Conservation (phyloP, 2,797 vertebrate species). For the Alcedo quadribrachys region DNA sequence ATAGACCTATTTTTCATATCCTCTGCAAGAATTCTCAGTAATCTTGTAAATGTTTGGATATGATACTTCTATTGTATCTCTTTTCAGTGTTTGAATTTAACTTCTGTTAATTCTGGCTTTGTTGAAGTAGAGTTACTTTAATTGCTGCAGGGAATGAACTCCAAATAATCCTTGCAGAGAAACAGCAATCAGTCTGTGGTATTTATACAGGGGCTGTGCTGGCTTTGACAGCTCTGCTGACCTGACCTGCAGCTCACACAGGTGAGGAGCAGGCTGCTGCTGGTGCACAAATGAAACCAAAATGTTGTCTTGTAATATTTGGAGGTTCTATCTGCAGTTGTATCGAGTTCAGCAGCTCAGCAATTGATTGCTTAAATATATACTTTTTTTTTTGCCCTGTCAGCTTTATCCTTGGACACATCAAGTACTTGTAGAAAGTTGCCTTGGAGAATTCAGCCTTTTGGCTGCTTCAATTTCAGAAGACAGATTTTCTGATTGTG, state of each 20-base stretch:
- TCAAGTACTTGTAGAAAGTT: neutral
- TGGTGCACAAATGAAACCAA: neutral
- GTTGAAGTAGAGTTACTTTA: neutral
- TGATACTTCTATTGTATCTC: neutral
- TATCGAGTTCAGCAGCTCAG: neutral
- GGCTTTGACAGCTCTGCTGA: neutral
- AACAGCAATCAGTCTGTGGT: neutral
- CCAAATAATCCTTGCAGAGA: neutral
- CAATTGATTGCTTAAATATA: slow-evolving; percentile 9
- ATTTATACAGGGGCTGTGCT: neutral
- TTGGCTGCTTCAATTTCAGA: slow-evolving; percentile 15
- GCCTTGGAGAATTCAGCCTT: slow-evolving; percentile 33
- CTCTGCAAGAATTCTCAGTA: fast-evolving
- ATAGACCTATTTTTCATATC: neutral
- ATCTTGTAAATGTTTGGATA: neutral
- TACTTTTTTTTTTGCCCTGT: neutral
- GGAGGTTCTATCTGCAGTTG: neutral
- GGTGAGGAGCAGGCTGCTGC: neutral
- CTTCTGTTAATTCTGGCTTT: neutral
- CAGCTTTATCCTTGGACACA: slow-evolving; percentile 18
- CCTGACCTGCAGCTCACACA: neutral
- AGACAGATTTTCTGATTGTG: slow-evolving; percentile 18
- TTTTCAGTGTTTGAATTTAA: neutral
- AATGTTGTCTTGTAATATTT: neutral
- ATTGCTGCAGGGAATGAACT: neutral